phyloP scores from a whole-genome alignment of 2,797 vertebrate species.

The Neosilurus mollespiculum region DNA sequence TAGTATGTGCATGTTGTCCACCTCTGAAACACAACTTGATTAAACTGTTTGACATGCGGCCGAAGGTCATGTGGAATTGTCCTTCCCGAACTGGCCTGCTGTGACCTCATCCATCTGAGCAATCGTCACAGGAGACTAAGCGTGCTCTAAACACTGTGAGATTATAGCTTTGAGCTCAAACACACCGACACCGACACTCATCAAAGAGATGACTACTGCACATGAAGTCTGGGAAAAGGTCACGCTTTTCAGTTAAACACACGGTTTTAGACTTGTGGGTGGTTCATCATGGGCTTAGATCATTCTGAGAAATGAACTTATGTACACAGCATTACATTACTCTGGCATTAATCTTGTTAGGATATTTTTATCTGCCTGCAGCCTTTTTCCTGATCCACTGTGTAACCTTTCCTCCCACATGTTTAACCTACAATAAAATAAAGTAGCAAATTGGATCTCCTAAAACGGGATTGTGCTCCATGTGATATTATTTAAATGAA shows the following conservation, averaged over 20 bases:
- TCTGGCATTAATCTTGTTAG: not conserved
- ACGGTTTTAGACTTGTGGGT: not conserved
- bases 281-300: not conserved
- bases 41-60: constrained; percentile 19
- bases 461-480: not conserved
- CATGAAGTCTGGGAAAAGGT: constrained; percentile 29
- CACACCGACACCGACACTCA: constrained; percentile 29
- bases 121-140: constrained; percentile 37
- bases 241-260: constrained; percentile 39
- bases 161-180: constrained; percentile 48
- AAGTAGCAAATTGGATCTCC: no score
- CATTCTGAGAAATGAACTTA: not conserved
- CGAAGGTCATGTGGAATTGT: constrained; percentile 10
- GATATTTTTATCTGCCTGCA: not conserved
- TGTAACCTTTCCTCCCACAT: no score
- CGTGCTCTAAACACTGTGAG: constrained; percentile 38
- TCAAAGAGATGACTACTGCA: constrained; percentile 40
- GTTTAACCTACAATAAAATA: not conserved
- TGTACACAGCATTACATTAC: not conserved
- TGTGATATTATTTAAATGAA: not conserved
- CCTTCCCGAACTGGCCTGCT: constrained; percentile 6
- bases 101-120: constrained; percentile 21
- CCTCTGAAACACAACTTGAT: constrained; percentile 22
- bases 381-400: not conserved
- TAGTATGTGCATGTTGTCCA: not conserved